A percentile compares a stretch with the other conserved stretches of the same genome.
Conservation (phyloP, 2,888 invertebrate species). For the Brenthis hecate region DNA sequence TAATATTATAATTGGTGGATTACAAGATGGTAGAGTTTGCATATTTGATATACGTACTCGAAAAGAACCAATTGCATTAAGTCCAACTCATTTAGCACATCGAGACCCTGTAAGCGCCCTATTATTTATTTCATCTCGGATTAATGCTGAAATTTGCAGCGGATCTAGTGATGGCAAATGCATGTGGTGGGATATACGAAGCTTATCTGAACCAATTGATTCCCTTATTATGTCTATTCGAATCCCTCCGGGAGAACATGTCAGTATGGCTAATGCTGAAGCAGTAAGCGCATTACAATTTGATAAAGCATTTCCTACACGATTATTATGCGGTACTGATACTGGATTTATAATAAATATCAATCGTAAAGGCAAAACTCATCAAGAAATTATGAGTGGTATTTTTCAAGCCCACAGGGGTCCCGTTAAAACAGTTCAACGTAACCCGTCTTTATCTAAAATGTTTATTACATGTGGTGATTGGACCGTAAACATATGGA, state of each 20-base stretch:
- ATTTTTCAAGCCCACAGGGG: conserved; percentile 81
- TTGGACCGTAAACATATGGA: conserved; percentile 85
- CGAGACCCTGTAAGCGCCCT: conserved; percentile 79
- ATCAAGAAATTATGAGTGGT: conserved; percentile 81
- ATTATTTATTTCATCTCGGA: conserved; percentile 81
- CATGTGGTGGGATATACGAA: conserved; percentile 86
- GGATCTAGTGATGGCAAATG: conserved; percentile 84
- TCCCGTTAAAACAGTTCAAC: conserved; percentile 83
- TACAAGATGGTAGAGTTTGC: conserved; percentile 60
- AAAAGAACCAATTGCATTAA: conserved; percentile 86
- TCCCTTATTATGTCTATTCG: conserved; percentile 83
- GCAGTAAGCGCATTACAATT: conserved; percentile 85
- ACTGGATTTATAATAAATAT: conserved; percentile 78
- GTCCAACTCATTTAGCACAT: conserved; percentile 66
- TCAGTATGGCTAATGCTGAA: conserved; percentile 75
- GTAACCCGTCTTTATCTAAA: conserved; percentile 85
- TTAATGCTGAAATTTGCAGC: conserved; percentile 83
- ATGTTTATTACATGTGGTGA: conserved; percentile 86
- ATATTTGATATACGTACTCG: conserved; percentile 90
- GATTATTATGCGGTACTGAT: conserved; percentile 62
- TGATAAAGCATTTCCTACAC: conserved; percentile 86
- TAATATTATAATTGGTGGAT: conserved; percentile 52
- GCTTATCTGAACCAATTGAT: conserved; percentile 81
- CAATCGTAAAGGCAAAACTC: conserved; percentile 85
- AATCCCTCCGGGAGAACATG: conserved; percentile 64